phyloP scores from a whole-genome alignment of 2,797 vertebrate species.

The Vespertilio murinus region DNA sequence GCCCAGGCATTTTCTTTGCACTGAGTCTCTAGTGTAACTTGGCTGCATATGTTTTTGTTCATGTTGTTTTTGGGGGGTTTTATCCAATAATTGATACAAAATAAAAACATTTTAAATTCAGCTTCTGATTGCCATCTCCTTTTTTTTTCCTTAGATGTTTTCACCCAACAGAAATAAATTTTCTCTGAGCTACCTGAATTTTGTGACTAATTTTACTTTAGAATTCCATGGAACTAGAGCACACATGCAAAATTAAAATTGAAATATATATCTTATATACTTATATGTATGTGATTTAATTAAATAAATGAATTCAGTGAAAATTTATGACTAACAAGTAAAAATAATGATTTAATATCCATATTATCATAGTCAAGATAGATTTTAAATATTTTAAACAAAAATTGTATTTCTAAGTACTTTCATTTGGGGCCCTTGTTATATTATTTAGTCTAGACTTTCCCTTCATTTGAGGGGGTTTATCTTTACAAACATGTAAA shows the following conservation, averaged over 20 bases:
- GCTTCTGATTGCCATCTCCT: neutral
- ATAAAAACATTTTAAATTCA: neutral
- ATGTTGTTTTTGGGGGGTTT: neutral
- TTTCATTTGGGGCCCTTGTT: neutral
- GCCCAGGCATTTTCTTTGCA: neutral
- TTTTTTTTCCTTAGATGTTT: neutral
- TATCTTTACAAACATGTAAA: neutral
- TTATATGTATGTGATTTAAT: neutral
- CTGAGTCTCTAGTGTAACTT: neutral
- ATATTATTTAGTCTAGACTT: neutral
- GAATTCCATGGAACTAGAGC: neutral
- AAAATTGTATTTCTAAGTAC: neutral
- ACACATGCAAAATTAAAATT: neutral
- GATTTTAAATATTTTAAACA: neutral
- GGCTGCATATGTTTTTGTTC: neutral
- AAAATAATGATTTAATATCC: neutral
- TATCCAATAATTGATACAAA: constrained; percentile 26
- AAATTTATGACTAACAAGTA: neutral
- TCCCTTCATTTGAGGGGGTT: neutral
- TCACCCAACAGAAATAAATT: neutral
- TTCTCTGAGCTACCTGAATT: neutral
- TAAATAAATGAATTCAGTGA: neutral
- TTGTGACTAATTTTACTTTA: neutral
- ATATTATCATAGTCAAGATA: neutral
- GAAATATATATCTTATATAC: neutral